Conservation (phyloP, 2,113 vertebrate species). For the Nyctereutes procyonoides region DNA sequence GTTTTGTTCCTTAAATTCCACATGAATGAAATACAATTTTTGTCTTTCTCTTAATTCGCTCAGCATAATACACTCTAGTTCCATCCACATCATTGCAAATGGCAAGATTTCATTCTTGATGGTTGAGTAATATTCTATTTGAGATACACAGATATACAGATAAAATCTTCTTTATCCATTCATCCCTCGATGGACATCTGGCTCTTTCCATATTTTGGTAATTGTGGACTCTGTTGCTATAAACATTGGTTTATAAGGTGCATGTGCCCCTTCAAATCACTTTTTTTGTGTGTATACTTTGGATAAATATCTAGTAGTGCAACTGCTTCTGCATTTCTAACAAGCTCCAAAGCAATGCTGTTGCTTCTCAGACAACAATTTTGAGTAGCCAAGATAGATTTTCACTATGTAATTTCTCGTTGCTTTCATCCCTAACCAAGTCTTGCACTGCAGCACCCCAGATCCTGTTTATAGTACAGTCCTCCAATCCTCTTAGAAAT, state of each 20-base stretch:
- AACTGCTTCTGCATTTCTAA: neutral
- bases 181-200: neutral
- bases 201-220: neutral
- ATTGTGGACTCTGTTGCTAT: neutral
- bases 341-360: neutral
- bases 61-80: neutral
- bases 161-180: neutral
- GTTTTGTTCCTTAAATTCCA: neutral
- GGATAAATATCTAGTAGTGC: neutral
- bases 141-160: neutral
- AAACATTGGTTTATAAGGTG: neutral
- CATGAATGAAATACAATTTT: neutral
- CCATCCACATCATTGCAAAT: neutral
- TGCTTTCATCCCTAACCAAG: neutral
- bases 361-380: neutral
- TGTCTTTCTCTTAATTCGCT: neutral
- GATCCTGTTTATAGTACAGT: neutral
- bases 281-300: neutral
- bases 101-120: neutral
- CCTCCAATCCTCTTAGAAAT: neutral
- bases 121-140: neutral
- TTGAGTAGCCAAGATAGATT: neutral
- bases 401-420: neutral
- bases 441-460: neutral
- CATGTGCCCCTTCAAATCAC: neutral